phyloP scores from a whole-genome alignment of 2,888 invertebrate species.

The Eilema depressum region DNA sequence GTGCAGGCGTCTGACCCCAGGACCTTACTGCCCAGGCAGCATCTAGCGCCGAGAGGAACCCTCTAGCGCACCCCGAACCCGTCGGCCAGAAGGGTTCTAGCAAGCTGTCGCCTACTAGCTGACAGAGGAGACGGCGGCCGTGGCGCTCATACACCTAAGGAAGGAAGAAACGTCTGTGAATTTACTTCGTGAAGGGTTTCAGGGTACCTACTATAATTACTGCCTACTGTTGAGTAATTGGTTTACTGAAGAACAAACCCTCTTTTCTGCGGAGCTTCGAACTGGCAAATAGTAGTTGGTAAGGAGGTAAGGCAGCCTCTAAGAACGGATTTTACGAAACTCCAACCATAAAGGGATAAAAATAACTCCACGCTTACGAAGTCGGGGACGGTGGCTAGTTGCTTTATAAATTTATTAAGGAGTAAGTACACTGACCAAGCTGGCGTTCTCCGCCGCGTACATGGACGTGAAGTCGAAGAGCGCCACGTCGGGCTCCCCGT shows the following conservation, averaged over 20 bases:
- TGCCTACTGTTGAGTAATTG: too few relatives aligned
- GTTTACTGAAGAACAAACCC: too few relatives aligned
- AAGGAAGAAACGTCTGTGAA: not conserved
- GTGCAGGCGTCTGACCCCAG: slow-evolving; percentile 89
- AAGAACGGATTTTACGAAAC: too few relatives aligned
- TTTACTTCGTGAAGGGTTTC: too few relatives aligned
- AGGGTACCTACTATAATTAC: too few relatives aligned
- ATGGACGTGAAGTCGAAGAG: slow-evolving; percentile 99
- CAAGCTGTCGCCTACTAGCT: slow-evolving; percentile 98
- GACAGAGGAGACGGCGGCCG: slow-evolving; percentile 94
- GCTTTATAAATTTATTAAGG: too few relatives aligned
- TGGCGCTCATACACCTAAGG: slow-evolving; percentile 78
- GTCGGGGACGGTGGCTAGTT: too few relatives aligned
- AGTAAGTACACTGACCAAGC: slow-evolving; percentile 91
- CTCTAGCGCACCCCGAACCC: slow-evolving; percentile 98
- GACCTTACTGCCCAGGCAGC: slow-evolving; percentile 97
- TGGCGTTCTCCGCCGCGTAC: slow-evolving; percentile 98
- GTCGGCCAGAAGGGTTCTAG: slow-evolving; percentile 99
- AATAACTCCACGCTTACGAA: too few relatives aligned
- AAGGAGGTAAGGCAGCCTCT: too few relatives aligned
- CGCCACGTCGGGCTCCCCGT: slow-evolving; percentile 98
- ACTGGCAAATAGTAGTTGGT: too few relatives aligned
- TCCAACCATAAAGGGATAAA: too few relatives aligned
- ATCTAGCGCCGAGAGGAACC: slow-evolving; percentile 98
- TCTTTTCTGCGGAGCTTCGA: too few relatives aligned